Conservation (phyloP, 2,113 vertebrate species). For the Scomber japonicus region DNA sequence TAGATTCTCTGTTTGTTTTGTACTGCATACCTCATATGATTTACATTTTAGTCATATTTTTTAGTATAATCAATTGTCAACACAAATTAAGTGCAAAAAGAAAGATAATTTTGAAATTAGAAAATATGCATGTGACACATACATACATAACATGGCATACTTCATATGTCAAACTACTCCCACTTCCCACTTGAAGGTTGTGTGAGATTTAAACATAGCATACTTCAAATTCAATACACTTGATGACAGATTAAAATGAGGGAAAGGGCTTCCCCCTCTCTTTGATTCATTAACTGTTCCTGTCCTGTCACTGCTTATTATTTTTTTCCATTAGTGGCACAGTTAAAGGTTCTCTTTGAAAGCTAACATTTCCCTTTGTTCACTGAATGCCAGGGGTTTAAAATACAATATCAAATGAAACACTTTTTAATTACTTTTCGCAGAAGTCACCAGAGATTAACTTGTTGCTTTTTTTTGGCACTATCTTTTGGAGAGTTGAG, state of each 20-base stretch:
- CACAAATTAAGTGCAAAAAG: no score
- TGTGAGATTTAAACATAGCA: no score
- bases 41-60: no score
- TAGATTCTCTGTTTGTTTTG: no score
- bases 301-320: not conserved
- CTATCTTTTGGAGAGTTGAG: no score
- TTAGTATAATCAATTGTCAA: no score
- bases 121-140: not conserved
- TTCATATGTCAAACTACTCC: not conserved
- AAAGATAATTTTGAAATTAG: not conserved
- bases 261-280: not conserved
- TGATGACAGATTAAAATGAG: not conserved
- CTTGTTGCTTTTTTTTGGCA: no score
- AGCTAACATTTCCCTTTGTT: not conserved
- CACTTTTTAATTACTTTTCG: not conserved
- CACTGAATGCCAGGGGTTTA: not conserved
- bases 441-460: not conserved
- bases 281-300: not conserved
- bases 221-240: not conserved
- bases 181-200: no score
- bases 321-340: not conserved
- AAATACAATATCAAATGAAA: not conserved
- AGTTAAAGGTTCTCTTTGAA: not conserved
- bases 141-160: no score
- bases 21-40: no score